Base-by-base conservation (phyloP, 2,797 vertebrate genomes). In the Cheirogaleus major region DNA sequence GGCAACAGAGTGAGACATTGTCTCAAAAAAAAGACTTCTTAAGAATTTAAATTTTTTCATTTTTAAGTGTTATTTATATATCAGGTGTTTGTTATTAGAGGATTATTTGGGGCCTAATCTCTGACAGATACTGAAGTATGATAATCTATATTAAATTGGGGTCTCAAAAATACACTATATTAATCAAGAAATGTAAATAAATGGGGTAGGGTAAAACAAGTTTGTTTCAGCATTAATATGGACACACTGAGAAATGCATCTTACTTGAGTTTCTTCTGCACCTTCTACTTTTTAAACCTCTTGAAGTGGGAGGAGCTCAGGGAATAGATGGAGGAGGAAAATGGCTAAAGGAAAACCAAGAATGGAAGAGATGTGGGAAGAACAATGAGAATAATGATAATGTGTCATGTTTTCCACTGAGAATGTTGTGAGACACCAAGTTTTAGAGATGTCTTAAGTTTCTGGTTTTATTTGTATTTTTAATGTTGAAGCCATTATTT, bases 391-490 rank as follows among this genome's bases (percentile, higher is more conserved):
- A 70, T 65, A 61, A 84, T 91, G 57, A 59, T 32, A 57, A 15
- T 89, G 73, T 55, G 30, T 80, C 43, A 45, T 50, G 63, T 78
- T 97, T 96, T 70, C 72, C 65, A 82, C 35, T 90, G 76, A 65
- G 55, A 48, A 75, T 91, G 11, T 61, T 95, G 67, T 70, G 27
- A 52, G 38, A 52, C 6, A 70, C 14, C 35, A 78, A 35, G 27
- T 41, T 90, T 96, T 84, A 80, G 73, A 81, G 83, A 83, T 83
- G 50, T 89, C 69, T 86, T 35, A 50, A 95, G n/a, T 94, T 92
- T 95, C 81, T 92, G 93, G 41, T 79, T 94, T 75, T 82, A n/a
- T 65, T 92, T 96, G 91, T 92, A 17, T 80, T 93, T 93, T 92
- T 93, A 92, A 78, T 86, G n/a, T 90, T 79, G 22, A 91, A 73